Conservation (phyloP, 2,888 invertebrate species). For the Apodemia mormo region DNA sequence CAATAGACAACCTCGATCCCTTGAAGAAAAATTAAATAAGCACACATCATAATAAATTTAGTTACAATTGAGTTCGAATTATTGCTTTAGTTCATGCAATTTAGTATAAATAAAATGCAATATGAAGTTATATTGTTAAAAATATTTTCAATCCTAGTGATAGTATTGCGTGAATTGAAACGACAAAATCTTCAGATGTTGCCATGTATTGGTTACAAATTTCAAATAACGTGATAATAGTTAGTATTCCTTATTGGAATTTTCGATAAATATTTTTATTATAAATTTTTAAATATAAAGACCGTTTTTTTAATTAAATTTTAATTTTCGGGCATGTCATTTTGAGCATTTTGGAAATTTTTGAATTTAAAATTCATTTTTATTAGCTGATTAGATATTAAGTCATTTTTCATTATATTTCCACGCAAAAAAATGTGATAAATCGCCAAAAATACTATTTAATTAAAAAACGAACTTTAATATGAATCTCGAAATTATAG, state of each 20-base stretch:
- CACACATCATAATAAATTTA: conserved; percentile 39
- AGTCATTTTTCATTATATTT: not conserved
- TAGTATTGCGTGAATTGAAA: conserved; percentile 56
- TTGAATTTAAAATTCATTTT: not conserved
- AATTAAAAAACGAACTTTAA: conserved; percentile 21
- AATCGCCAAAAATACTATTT: conserved; percentile 19
- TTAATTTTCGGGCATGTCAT: not conserved
- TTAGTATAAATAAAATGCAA: conserved; percentile 53
- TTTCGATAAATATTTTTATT: conserved; percentile 49
- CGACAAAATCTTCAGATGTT: conserved; percentile 50
- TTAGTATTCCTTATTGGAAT: conserved; percentile 50
- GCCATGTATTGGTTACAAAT: conserved; percentile 74
- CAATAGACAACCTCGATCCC: conserved; percentile 96
- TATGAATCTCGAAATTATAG: conserved; percentile 38
- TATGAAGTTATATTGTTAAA: conserved; percentile 42
- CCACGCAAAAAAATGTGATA: conserved; percentile 38
- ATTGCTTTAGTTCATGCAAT: conserved; percentile 59
- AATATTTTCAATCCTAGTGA: conserved; percentile 46
- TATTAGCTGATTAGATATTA: not conserved
- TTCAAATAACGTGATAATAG: conserved; percentile 59
- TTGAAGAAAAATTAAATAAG: conserved; percentile 85
- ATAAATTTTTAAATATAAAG: not conserved
- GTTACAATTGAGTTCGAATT: conserved; percentile 46
- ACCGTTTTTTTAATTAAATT: not conserved
- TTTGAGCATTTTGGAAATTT: not conserved